Evolutionary conservation across 2,113 vertebrate genomes (phyloP).

Genomic region (Nerophis lumbriciformis): DNA sequence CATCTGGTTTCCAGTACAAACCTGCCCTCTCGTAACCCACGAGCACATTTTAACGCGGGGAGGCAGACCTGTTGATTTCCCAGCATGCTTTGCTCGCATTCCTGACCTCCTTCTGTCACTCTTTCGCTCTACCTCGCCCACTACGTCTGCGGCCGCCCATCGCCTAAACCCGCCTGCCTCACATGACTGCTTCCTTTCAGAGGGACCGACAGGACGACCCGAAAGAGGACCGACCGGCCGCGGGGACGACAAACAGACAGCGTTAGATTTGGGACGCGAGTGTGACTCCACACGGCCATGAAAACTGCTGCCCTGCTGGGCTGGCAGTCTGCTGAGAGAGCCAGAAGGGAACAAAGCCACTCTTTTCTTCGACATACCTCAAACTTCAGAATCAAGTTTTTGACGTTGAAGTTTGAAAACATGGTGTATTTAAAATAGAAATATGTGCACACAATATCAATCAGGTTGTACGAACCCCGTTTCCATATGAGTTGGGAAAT

Average conservation of each 20-base stretch:
- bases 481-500: no score
- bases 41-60: conserved; percentile 54
- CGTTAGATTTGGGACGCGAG: conserved; percentile 14
- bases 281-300: conserved; percentile 18
- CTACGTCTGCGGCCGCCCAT: conserved; percentile 26
- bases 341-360: conserved; percentile 48
- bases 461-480: no score
- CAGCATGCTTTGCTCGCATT: conserved; percentile 64
- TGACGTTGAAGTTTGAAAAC: no score
- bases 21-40: conserved; percentile 52
- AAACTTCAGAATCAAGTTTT: no score
- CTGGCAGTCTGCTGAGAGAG: conserved; percentile 42
- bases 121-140: conserved; percentile 40
- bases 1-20: conserved; percentile 67
- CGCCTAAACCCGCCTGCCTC: conserved; percentile 6
- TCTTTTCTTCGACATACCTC: conserved; percentile 21
- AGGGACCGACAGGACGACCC: conserved; percentile 8
- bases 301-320: conserved; percentile 29
- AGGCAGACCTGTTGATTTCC: conserved; percentile 58
- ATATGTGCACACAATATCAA: no score
- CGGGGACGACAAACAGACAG: neutral
- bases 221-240: conserved; percentile 6
- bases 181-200: conserved; percentile 10
- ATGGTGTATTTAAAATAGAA: no score
- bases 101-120: conserved; percentile 71